Percentiles rank a stretch among this genome's conserved stretches.
These are phyloP conservation scores for Holotrichia oblita DNA, from an alignment of 1,140 invertebrate species.

Conservation along the genomic window DNA sequence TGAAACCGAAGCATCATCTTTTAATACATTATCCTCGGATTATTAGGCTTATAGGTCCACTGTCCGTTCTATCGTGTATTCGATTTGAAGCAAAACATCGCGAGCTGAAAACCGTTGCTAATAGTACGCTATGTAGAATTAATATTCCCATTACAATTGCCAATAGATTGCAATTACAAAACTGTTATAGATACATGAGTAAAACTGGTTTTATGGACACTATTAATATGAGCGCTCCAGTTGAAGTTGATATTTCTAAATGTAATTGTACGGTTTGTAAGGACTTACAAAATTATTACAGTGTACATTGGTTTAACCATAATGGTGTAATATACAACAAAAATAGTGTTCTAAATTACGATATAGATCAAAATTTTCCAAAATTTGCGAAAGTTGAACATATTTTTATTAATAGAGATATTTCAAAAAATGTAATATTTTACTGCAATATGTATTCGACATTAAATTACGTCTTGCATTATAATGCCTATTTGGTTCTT, in stretches of 20 bases:
- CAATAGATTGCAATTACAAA: not conserved
- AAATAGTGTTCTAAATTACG: not conserved
- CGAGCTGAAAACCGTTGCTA: not conserved
- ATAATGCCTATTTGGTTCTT: not conserved
- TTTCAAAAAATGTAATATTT: not conserved
- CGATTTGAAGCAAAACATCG: not conserved
- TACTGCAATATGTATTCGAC: not conserved
- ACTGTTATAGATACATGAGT: not conserved
- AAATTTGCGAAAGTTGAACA: not conserved
- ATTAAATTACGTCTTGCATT: not conserved
- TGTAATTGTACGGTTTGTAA: not conserved
- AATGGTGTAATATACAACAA: not conserved
- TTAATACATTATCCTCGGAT: not conserved
- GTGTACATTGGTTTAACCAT: not conserved
- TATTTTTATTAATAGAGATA: not conserved
- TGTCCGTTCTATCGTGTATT: not conserved
- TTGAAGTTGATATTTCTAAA: not conserved
- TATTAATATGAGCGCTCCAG: not conserved
- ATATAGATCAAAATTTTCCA: not conserved
- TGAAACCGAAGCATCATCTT: not conserved
- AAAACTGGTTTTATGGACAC: not conserved
- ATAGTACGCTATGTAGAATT: not conserved
- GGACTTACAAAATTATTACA: not conserved
- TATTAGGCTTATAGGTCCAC: not conserved
- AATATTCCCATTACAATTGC: not conserved